Evolutionary conservation across 2,113 vertebrate genomes (phyloP).

Genomic region (Eolophus roseicapilla): DNA sequence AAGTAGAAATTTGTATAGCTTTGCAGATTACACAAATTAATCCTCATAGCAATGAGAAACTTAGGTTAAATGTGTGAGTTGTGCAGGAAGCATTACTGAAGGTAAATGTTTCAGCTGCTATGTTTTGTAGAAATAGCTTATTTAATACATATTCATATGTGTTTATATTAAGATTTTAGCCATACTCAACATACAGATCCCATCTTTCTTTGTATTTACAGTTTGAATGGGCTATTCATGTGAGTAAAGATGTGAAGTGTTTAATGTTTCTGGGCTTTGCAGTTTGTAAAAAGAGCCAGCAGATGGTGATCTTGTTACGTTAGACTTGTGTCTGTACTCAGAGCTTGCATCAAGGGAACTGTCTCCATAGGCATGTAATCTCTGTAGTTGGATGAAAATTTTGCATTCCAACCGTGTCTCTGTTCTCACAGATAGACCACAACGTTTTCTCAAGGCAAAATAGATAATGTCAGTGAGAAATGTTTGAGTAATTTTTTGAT

Average conservation of each 20-base stretch:
- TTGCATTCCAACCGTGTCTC: neutral
- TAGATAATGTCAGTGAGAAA: constrained; percentile 1
- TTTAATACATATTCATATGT: neutral
- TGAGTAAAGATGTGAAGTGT: too few relatives aligned
- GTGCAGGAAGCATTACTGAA: neutral
- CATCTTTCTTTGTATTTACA: neutral
- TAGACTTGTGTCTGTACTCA: neutral
- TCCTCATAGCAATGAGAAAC: neutral
- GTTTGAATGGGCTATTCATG: neutral
- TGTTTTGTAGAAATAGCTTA: neutral
- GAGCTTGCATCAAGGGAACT: neutral
- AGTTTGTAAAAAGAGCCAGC: constrained; percentile 40
- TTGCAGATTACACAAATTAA: neutral
- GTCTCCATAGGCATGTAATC: accelerated
- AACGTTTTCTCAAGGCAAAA: constrained; percentile 6
- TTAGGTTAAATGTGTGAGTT: neutral
- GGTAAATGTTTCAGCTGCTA: neutral
- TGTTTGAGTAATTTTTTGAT: neutral
- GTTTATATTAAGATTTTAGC: neutral
- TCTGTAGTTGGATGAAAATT: neutral
- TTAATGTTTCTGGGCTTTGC: neutral
- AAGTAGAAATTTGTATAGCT: neutral
- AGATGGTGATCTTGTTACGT: constrained; percentile 64
- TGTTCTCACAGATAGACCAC: neutral
- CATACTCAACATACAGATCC: neutral